Conservation (phyloP, 2,888 invertebrate species). For the Monopis laevigella region DNA sequence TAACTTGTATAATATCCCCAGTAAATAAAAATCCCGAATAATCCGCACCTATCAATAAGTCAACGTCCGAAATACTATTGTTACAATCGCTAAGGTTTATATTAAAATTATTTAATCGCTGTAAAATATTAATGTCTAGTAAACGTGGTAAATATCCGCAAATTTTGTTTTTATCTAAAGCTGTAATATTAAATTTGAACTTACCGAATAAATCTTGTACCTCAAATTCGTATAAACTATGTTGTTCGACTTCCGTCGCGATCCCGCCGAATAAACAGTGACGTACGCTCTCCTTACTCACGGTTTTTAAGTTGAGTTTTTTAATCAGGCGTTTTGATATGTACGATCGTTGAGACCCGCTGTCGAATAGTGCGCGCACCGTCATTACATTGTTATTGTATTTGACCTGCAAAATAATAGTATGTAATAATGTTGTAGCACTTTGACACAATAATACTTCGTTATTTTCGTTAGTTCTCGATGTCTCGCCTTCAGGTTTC, state of each 20-base stretch:
- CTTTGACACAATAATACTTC: too few species aligned
- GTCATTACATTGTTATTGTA: too few species aligned
- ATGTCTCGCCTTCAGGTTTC: too few species aligned
- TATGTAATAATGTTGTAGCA: too few species aligned
- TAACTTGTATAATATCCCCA: neutral
- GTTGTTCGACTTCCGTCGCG: neutral
- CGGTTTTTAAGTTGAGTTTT: neutral
- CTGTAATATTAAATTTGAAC: neutral
- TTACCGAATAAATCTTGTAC: neutral
- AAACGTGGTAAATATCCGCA: neutral
- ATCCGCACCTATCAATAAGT: conserved; percentile 1
- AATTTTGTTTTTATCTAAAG: conserved; percentile 1
- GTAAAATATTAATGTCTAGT: neutral
- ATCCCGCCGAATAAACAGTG: neutral
- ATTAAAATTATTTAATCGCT: neutral
- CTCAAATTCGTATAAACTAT: neutral
- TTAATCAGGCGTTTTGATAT: too few species aligned
- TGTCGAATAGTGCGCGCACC: too few species aligned
- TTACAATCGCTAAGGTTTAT: neutral
- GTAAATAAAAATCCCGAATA: conserved; percentile 1
- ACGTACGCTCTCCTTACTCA: neutral
- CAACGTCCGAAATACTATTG: neutral
- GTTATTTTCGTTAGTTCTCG: too few species aligned
- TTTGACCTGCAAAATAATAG: too few species aligned
- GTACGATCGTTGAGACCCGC: too few species aligned